Evolutionary conservation across 2,113 vertebrate species (phyloP).

Genomic region (Penelope pileata): DNA sequence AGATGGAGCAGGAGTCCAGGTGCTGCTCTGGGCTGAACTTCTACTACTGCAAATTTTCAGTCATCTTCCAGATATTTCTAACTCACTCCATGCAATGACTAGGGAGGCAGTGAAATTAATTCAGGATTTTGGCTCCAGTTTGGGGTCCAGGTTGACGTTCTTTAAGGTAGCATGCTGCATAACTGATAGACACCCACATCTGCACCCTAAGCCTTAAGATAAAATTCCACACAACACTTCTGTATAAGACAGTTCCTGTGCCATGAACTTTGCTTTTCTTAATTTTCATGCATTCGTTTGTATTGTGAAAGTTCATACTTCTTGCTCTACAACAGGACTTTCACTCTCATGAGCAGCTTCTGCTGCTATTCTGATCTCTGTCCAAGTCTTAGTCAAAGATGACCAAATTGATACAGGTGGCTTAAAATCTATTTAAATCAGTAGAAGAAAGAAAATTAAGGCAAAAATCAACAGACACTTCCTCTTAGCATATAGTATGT

Average conservation of each 20-base stretch:
- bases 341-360: neutral
- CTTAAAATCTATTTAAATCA: conserved; percentile 50
- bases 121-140: neutral
- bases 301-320: neutral
- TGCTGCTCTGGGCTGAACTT: neutral
- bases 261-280: neutral
- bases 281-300: neutral
- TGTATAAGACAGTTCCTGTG: neutral
- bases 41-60: neutral
- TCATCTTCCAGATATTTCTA: neutral
- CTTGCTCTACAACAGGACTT: neutral
- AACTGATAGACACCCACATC: neutral
- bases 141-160: neutral
- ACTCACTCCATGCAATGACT: neutral
- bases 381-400: conserved; percentile 29
- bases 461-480: conserved; percentile 47
- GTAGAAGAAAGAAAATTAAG: conserved; percentile 48
- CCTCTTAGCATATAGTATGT: neutral
- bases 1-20: neutral
- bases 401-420: conserved; percentile 45
- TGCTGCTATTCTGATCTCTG: neutral
- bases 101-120: neutral
- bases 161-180: neutral
- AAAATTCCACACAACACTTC: neutral
- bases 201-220: neutral